Evolutionary conservation across 2,113 vertebrate species (phyloP).

Genomic region (Hyperopisus bebe): DNA sequence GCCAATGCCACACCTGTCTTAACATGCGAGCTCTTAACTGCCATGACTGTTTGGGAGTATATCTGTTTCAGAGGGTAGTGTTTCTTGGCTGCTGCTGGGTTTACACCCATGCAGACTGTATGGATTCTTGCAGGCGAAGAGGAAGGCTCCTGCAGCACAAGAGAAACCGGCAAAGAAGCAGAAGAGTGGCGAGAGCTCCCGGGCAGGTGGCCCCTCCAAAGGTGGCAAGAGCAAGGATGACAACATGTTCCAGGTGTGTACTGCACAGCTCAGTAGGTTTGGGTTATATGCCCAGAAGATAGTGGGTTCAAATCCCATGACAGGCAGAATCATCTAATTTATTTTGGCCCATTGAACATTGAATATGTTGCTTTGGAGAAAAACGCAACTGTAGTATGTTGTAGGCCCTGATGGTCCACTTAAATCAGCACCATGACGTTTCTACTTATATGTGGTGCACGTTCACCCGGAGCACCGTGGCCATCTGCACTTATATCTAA

Average conservation of each 20-base stretch:
- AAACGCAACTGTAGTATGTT: not conserved
- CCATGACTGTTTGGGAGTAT: not conserved
- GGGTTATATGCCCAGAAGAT: not conserved
- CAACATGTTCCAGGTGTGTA: slow-evolving; percentile 91
- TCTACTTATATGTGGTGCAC: not conserved
- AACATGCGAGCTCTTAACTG: not conserved
- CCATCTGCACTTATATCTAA: not conserved
- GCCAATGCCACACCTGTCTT: not conserved
- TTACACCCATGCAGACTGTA: not conserved
- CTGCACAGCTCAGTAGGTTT: not conserved
- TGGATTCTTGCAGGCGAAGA: slow-evolving; percentile 66
- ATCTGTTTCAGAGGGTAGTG: not conserved
- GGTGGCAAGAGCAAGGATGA: slow-evolving; percentile 67
- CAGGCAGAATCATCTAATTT: not conserved
- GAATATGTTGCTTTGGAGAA: not conserved
- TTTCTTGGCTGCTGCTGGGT: not conserved
- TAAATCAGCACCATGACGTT: not conserved
- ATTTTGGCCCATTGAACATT: not conserved
- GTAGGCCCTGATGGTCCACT: not conserved
- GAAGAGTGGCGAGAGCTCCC: slow-evolving; percentile 86
- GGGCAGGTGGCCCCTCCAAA: slow-evolving; percentile 74
- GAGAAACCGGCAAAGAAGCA: slow-evolving; percentile 86
- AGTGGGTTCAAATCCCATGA: not conserved
- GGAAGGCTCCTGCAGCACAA: slow-evolving; percentile 74
- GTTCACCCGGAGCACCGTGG: not conserved